A percentile compares a stretch with the other conserved stretches of the same genome.
phyloP scores from a whole-genome alignment of 2,797 vertebrate genomes.

The Scarus forsteni region DNA sequence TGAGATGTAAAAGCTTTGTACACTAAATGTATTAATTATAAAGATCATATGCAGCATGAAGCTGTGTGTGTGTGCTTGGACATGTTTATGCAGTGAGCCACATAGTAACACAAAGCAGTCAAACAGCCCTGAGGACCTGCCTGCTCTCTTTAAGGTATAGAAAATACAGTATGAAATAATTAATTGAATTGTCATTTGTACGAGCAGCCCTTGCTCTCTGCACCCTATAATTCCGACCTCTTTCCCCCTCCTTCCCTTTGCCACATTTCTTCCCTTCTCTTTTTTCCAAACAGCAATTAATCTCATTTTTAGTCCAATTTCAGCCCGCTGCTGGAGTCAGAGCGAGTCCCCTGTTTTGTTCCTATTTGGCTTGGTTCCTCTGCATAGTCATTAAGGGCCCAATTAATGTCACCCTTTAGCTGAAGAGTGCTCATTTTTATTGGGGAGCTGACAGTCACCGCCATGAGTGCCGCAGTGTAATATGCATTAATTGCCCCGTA shows the following conservation, averaged over 20 bases:
- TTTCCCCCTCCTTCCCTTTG: conserved; percentile 92
- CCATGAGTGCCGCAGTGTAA: conserved; percentile 99
- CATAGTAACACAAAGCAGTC: conserved; percentile 47
- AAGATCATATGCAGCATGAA: conserved; percentile 9
- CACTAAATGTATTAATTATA: conserved; percentile 29
- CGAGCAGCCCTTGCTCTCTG: conserved; percentile 94
- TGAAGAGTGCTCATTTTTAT: conserved; percentile 99
- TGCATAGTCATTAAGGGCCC: conserved; percentile 99
- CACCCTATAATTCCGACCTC: conserved; percentile 99
- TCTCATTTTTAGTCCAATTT: conserved; percentile 99
- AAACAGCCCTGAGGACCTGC: conserved; percentile 46
- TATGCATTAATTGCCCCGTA: conserved; percentile 99
- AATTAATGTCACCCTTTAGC: conserved; percentile 99
- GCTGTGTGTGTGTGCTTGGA: conserved; percentile 15
- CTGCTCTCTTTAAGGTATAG: conserved; percentile 82
- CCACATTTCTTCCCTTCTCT: conserved; percentile 93
- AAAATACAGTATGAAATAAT: conserved; percentile 85
- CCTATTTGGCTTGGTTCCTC: conserved; percentile 99
- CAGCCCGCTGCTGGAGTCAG: conserved; percentile 98
- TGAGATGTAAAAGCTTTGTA: conserved; percentile 11
- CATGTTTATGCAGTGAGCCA: conserved; percentile 40
- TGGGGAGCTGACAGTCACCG: conserved; percentile 99
- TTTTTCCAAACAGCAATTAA: conserved; percentile 99
- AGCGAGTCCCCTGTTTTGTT: conserved; percentile 99
- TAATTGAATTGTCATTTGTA: conserved; percentile 97